Evolutionary conservation across 2,113 vertebrate genomes (phyloP), one percentile per base, ranked within the genome.

Genomic region (Megaptera novaeangliae): DNA sequence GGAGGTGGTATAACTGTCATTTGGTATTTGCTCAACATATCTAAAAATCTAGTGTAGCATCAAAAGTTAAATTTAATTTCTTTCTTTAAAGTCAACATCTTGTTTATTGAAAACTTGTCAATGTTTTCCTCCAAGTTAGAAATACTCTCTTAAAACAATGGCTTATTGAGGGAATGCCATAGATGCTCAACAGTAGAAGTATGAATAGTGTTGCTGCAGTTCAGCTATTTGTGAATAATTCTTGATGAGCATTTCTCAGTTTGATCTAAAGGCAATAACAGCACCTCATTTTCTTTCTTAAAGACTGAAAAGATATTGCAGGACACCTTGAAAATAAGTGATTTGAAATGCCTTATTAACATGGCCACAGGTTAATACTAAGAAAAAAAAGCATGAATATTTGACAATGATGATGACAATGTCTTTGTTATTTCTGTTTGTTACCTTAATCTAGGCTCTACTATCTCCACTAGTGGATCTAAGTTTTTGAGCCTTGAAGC

Each of bases 211-310:
- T 11, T 21, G 15, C 34, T 81, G 23, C 44, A 82, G 69, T 52
- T 97, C 27, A 97, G 21, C 41, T 78, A 13, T 69, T 31, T 92
- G 86, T 95, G 71, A 97, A 95, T 81, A 96, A 89, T 81, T 97
- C 81, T 85, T 94, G 46, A 92, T 72, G 92, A 96, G 55, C 2
- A 34, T 90, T 97, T 95, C 44, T 78, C 80, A 81, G 36, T n/a
- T 59, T 39, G 59, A 94, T 92, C 68, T 95, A 29, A 89, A 89
- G 44, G 59, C 34, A 10, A 49, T 97, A 97, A 84, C 34, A 88
- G 61, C 57, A 49, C 46, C 25, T 64, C 64, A 91, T 80, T 97
- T 52, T 61, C 34, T 86, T 68, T 75, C 46, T 71, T 64, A 29
- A 64, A 94, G 4, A 77, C 78, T 34, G 36, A 87, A 96, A 95